Evolutionary conservation across 92 coral and sea anemone species (phyloP), one percentile per base, ranked within the genome.

Genomic region (Bergia puertoricense): DNA sequence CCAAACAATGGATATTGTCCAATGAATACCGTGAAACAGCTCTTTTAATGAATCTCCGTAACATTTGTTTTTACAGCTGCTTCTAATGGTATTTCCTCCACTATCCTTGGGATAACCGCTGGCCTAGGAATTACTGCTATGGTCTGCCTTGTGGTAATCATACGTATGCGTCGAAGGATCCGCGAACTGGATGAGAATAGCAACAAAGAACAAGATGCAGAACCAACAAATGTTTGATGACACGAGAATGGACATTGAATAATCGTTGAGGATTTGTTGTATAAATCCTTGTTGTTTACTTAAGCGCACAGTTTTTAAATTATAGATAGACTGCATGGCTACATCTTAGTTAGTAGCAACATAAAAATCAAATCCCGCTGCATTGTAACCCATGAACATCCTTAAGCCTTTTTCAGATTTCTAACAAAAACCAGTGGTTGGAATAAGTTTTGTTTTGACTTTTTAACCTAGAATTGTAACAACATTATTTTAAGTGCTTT

Each of bases 161-260:
- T 84, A 44, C 87, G 87, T 36, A 84, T 84, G 87, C 87, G 87
- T 79, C 78, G 79, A 8, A 72, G 14, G 68, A 84, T 84, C 23
- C 59, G 42, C 36, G 7, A 45, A 13, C 77, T 84, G 45, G 38
- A 84, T 48, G 68, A 72, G n/a, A 73, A 57, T 3, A 15, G 13
- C 68, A 37, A 71, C 20, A 39, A 72, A 36, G 79, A 71, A 72
- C 87, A 72, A 37, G 66, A 46, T 0, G 36, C 23, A 84, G 43
- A 71, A 46, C 45, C 87, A 20, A 16, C 38, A 16, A 30, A 48
- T 45, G 87, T 84, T 84, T 84, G 68, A 84, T 38, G 87, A 14
- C 62, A 42, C 76, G 74, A n/a, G 54, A 80, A 37, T 30, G 6
- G 62, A 57, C 85, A 20, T 42, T 46, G 76, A 67, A n/a, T 77